These are phyloP conservation scores for Mastomys coucha DNA, from an alignment of 2,113 vertebrate species.

Conservation along the genomic window DNA sequence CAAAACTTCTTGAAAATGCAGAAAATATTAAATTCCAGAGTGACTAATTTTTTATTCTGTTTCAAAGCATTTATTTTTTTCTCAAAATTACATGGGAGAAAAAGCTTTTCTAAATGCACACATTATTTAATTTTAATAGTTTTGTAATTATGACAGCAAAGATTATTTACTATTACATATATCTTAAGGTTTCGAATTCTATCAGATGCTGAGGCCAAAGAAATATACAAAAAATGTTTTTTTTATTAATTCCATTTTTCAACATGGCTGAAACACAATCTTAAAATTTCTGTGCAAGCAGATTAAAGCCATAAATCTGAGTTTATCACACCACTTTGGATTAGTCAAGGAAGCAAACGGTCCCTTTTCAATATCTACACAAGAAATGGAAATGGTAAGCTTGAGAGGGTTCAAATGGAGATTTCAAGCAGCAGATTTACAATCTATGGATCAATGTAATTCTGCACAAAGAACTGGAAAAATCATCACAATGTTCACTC, in stretches of 20 bases:
- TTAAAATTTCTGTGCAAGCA: constrained; percentile 61
- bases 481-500: background rate
- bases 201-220: constrained; percentile 38
- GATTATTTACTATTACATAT: constrained; percentile 20
- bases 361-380: constrained; percentile 40
- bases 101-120: background rate
- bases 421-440: background rate
- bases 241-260: constrained; percentile 76
- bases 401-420: background rate
- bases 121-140: constrained; percentile 60
- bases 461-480: background rate
- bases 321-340: constrained; percentile 67
- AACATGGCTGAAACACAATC: constrained; percentile 55
- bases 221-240: constrained; percentile 58
- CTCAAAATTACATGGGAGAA: background rate
- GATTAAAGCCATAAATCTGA: constrained; percentile 78
- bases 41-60: background rate
- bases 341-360: constrained; percentile 54
- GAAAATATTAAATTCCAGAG: background rate
- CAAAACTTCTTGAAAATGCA: constrained; percentile 17
- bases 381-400: constrained; percentile 48
- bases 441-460: background rate
- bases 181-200: constrained; percentile 42
- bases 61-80: background rate
- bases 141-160: constrained; percentile 45